These are phyloP conservation scores for Agrilus biguttatus DNA, from an alignment of 2,888 invertebrate genomes.

Conservation along the genomic window DNA sequence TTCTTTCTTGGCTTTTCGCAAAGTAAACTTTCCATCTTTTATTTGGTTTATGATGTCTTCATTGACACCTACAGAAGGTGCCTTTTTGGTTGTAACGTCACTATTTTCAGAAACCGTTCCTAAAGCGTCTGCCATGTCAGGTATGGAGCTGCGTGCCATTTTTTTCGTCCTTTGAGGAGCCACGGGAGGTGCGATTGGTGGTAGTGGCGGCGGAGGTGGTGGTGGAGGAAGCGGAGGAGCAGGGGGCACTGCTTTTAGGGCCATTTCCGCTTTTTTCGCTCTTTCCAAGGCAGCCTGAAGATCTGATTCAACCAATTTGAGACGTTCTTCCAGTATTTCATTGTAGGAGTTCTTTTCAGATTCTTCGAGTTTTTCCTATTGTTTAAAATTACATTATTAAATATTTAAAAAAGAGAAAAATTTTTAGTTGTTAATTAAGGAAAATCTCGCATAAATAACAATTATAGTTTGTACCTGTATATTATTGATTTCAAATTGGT, in stretches of 20 bases:
- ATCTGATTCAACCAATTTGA: constrained; percentile 54
- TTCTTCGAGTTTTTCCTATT: constrained; percentile 45
- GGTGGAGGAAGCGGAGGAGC: constrained; percentile 33
- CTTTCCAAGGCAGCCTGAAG: constrained; percentile 43
- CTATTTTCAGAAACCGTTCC: constrained; percentile 12
- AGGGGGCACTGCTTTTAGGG: constrained; percentile 31
- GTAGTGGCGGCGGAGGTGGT: constrained; percentile 21
- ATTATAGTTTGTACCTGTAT: constrained; percentile 34
- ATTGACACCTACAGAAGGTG: constrained; percentile 40
- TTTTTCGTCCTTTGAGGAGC: constrained; percentile 39
- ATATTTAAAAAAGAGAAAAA: neutral
- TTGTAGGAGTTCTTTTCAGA: constrained; percentile 51
- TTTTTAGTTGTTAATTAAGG: no score
- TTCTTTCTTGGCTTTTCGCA: constrained; percentile 49
- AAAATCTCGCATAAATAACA: no score
- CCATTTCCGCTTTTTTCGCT: constrained; percentile 41
- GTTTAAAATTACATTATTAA: constrained; percentile 1
- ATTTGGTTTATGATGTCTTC: constrained; percentile 66
- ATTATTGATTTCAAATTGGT: constrained; percentile 41
- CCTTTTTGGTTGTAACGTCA: constrained; percentile 11
- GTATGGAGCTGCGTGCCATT: constrained; percentile 20
- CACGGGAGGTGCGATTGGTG: constrained; percentile 36
- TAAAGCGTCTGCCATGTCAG: constrained; percentile 18
- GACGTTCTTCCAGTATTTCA: constrained; percentile 53
- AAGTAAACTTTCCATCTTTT: constrained; percentile 58